phyloP scores from a whole-genome alignment of 2,888 invertebrate genomes.

The Drosophila neonasuta region DNA sequence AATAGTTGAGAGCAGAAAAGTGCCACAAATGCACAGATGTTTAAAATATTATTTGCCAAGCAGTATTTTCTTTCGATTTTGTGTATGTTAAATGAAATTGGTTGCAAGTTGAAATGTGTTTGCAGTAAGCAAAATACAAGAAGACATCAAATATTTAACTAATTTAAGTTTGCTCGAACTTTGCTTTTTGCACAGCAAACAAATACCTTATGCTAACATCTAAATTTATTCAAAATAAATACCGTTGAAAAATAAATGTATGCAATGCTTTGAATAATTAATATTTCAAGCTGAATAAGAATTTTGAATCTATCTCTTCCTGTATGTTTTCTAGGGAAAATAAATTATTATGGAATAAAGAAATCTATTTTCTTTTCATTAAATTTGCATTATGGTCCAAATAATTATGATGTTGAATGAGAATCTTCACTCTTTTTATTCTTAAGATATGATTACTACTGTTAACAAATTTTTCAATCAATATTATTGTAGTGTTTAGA shows the following conservation, averaged over 20 bases:
- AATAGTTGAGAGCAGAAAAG: background rate
- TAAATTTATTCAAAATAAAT: background rate
- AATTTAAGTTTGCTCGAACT: background rate
- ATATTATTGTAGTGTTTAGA: too few relatives aligned
- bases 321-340: too few relatives aligned
- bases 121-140: background rate
- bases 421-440: too few relatives aligned
- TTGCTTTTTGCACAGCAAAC: background rate
- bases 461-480: too few relatives aligned
- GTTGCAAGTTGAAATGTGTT: background rate
- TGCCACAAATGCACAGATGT: slow-evolving; percentile 5
- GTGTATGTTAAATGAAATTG: background rate
- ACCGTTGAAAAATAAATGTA: background rate
- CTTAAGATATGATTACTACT: too few relatives aligned
- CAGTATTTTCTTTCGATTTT: slow-evolving; percentile 1
- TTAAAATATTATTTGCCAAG: background rate
- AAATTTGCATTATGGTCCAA: too few relatives aligned
- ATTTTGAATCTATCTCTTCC: too few relatives aligned
- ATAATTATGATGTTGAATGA: too few relatives aligned
- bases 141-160: background rate
- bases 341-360: too few relatives aligned
- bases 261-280: background rate
- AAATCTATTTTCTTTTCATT: too few relatives aligned
- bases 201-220: too few relatives aligned
- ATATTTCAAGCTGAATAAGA: too few relatives aligned